Conservation (phyloP, 1,140 invertebrate species). For the Drosophila insularis region DNA sequence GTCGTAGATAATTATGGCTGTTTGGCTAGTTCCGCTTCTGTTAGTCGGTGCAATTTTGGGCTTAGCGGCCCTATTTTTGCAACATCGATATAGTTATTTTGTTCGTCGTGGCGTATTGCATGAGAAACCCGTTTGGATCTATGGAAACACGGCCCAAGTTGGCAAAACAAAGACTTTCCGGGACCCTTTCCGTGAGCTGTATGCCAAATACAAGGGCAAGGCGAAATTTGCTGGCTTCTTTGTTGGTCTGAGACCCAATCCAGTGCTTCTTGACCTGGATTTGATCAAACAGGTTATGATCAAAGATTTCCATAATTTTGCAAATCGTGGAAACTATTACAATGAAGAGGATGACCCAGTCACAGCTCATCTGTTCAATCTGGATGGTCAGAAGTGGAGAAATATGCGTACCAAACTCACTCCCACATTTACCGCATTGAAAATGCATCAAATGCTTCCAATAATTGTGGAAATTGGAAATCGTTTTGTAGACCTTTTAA, state of each 20-base stretch:
- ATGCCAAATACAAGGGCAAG: constrained; percentile 68
- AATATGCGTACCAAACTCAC: constrained; percentile 84
- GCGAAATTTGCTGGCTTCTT: constrained; percentile 53
- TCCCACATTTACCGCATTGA: constrained; percentile 84
- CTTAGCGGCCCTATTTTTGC: constrained; percentile 19
- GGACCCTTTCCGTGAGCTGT: constrained; percentile 57
- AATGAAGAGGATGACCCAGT: constrained; percentile 83
- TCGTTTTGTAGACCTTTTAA: constrained; percentile 66
- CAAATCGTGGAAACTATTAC: constrained; percentile 82
- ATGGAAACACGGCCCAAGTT: constrained; percentile 66
- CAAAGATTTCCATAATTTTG: constrained; percentile 84
- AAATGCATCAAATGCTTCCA: constrained; percentile 84
- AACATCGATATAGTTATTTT: constrained; percentile 72
- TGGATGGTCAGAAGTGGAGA: constrained; percentile 83
- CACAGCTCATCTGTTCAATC: constrained; percentile 82
- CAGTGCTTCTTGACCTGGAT: constrained; percentile 83
- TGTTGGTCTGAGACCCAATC: constrained; percentile 34
- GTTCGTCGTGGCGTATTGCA: constrained; percentile 75
- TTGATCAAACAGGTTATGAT: constrained; percentile 85
- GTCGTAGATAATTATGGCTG: background rate
- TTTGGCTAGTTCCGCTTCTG: constrained; percentile 2
- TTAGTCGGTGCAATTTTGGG: constrained; percentile 1
- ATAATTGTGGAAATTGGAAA: constrained; percentile 70
- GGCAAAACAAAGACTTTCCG: constrained; percentile 32
- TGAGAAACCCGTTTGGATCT: constrained; percentile 66